Base-by-base conservation (phyloP, 1,140 invertebrate species). In the Wasmannia auropunctata region DNA sequence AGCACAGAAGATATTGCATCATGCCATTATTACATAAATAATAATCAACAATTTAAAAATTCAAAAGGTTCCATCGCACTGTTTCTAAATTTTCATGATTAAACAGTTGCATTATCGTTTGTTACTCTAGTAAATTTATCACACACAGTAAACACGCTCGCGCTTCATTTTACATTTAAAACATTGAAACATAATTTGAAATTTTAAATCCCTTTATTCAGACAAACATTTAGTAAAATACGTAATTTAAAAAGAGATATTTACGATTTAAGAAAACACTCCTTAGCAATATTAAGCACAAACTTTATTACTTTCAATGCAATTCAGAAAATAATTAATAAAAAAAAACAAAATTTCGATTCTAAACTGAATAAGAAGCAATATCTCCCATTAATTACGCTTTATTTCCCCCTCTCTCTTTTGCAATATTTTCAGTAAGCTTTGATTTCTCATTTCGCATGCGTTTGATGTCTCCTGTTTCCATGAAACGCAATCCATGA, bases 361-460 rank as follows among this genome's bases (percentile, higher is more conserved):
- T 16, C 10, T 34, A 72, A 72, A 58, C 56, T 43, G 54, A 40
- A 14, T 43, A 43, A 11, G 7, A 72, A 28, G 14, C 25, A 56
- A 54, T 56, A 40, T 58, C 19, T 7, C 14, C 14, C 8, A 25
- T 69, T 22, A 86, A n/a, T 84, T 74, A 56, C 11, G 43, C 46
- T 85, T 25, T 83, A 43, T 58, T 58, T 58, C n/a, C n/a, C n/a
- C n/a, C n/a, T 58, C 16, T 14, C 19, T 11, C 25, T 72, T 83
- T 34, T 72, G 10, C 8, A 43, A 22, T 74, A 74, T 74, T 83
- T 83, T 58, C 40, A 34, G 51, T n/a, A 83, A 72, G 67, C 49
- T 81, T 81, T 70, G 79, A 81, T 74, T 83, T 83, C 51, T 83
- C 51, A 83, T 74, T 81, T 83, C 28, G 67, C n/a, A 56, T 83